Evolutionary conservation across 2,113 vertebrate genomes (phyloP).

Genomic region (Accipiter virgatus): DNA sequence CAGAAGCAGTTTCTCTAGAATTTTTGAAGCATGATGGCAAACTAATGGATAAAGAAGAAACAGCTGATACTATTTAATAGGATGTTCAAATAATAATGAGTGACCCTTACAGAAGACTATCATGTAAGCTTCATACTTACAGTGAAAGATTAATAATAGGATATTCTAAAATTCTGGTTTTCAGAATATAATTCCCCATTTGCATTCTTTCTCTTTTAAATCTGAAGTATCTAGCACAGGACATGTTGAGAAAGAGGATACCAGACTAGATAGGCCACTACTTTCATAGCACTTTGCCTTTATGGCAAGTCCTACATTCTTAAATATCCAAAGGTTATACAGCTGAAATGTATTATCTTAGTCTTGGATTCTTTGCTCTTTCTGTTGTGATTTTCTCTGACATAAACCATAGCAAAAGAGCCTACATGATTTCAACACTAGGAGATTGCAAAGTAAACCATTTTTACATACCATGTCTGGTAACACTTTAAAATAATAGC

Average conservation of each 20-base stretch:
- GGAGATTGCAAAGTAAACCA: conserved; percentile 79
- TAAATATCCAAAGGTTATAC: conserved; percentile 53
- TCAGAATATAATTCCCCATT: not conserved
- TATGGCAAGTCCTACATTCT: not conserved
- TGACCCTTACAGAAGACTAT: not conserved
- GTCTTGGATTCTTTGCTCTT: conserved; percentile 64
- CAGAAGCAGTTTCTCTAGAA: not conserved
- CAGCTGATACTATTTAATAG: not conserved
- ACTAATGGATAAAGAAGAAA: not conserved
- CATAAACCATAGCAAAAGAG: conserved; percentile 75
- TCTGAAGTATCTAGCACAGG: not conserved
- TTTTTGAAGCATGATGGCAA: not conserved
- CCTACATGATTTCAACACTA: conserved; percentile 76
- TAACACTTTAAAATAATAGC: conserved; percentile 84
- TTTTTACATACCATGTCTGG: conserved; percentile 84
- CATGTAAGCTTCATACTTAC: not conserved
- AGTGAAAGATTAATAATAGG: not conserved
- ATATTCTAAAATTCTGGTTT: not conserved
- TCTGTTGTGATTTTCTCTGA: conserved; percentile 73
- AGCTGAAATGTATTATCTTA: conserved; percentile 63
- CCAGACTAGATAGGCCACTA: not conserved
- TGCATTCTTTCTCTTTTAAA: not conserved
- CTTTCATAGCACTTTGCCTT: not conserved
- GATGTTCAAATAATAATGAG: not conserved
- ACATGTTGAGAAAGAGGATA: not conserved